Percentiles rank a stretch among this genome's conserved stretches.
Evolutionary conservation across 2,797 vertebrate species (phyloP).

Genomic region (Gymnoscopelus braueri): DNA sequence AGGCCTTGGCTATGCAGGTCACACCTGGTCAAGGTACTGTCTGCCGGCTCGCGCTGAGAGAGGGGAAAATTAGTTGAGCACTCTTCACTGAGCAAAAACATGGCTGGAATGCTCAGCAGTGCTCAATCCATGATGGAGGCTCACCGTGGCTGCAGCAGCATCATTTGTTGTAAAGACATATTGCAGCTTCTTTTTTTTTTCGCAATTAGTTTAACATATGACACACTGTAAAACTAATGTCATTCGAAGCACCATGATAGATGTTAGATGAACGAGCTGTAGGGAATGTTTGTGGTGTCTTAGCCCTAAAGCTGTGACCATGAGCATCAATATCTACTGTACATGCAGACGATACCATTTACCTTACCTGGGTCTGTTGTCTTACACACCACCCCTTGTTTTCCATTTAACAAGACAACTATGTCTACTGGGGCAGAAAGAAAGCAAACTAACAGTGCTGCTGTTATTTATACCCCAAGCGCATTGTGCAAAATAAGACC

Average conservation of each 20-base stretch:
- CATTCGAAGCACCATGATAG: not conserved
- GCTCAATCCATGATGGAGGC: not conserved
- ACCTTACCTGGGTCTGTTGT: not conserved
- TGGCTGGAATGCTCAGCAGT: not conserved
- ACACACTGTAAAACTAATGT: not conserved
- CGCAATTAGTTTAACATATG: not conserved
- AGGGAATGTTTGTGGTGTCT: not conserved
- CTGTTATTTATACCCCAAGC: conserved; percentile 26
- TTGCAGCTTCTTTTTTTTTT: not conserved
- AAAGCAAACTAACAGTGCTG: conserved; percentile 16
- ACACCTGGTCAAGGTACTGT: conserved; percentile 44
- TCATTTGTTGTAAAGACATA: not conserved
- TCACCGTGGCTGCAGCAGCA: not conserved
- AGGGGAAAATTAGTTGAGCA: conserved; percentile 27
- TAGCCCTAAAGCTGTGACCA: not conserved
- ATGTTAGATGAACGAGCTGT: conserved; percentile 5
- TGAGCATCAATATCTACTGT: not conserved
- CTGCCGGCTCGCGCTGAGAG: conserved; percentile 23
- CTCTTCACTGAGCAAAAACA: conserved; percentile 24
- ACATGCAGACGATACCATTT: not conserved
- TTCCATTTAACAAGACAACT: conserved; percentile 24
- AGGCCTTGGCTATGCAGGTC: conserved; percentile 33
- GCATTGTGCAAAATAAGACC: conserved; percentile 49
- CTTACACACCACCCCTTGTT: conserved; percentile 1
- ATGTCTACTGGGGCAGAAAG: conserved; percentile 21